Evolutionary conservation across 35 echinoderm and acorn worm species (phyloP).

Genomic region (Lytechinus variegatus): DNA sequence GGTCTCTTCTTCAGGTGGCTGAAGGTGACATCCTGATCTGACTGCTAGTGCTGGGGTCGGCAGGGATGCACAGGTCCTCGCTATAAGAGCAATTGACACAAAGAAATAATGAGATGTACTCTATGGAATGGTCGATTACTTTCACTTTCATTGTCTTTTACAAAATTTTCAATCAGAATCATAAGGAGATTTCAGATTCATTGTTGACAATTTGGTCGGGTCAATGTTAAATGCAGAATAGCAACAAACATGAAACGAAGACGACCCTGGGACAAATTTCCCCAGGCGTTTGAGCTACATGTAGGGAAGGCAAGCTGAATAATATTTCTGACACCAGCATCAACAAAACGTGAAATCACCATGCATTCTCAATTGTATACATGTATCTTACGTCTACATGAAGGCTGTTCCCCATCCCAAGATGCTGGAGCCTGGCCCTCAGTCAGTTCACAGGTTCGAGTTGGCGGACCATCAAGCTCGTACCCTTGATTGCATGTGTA

Average conservation of each 20-base stretch:
- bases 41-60: neutral
- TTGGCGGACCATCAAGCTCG: constrained; percentile 24
- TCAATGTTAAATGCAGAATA: no score
- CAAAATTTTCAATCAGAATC: no score
- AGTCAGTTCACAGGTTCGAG: constrained; percentile 55
- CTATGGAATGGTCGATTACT: no score
- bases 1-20: constrained; percentile 48
- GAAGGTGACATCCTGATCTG: constrained; percentile 41
- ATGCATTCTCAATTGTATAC: neutral
- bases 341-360: neutral
- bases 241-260: no score
- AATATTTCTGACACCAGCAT: no score
- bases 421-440: constrained; percentile 35
- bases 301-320: no score
- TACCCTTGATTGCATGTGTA: constrained; percentile 62
- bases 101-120: no score
- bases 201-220: no score
- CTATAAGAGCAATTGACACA: neutral
- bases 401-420: constrained; percentile 7
- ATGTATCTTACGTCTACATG: constrained; percentile 8
- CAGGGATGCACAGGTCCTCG: constrained; percentile 52
- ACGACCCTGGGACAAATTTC: no score
- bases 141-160: no score
- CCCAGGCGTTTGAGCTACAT: no score
- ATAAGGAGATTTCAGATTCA: no score